Conservation (phyloP, 2,113 vertebrate genomes). For the Macrotis lagotis region DNA sequence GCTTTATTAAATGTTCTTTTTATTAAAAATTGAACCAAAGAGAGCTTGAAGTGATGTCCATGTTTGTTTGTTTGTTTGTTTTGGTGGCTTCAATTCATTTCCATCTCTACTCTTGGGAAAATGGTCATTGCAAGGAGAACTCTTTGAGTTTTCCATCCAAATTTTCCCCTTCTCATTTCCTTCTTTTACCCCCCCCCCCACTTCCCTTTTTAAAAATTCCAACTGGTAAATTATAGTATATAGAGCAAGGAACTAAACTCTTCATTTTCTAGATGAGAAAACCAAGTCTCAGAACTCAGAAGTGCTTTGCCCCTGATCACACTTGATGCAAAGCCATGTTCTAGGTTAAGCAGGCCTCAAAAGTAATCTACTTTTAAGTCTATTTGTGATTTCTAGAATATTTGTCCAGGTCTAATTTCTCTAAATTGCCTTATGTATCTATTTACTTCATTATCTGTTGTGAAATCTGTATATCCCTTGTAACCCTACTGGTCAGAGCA, state of each 20-base stretch:
- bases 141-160: not conserved
- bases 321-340: not conserved
- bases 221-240: not conserved
- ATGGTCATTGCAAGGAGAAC: not conserved
- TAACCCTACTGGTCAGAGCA: not conserved
- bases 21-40: conserved; percentile 36
- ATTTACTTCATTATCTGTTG: not conserved
- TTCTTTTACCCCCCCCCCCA: not conserved
- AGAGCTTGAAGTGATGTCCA: not conserved
- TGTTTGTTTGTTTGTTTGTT: not conserved
- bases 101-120: not conserved
- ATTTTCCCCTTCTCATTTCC: accelerated
- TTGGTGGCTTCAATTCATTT: not conserved
- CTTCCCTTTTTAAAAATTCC: not conserved
- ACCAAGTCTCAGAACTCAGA: not conserved
- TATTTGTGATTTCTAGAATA: not conserved
- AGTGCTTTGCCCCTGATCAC: not conserved
- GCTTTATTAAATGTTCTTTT: conserved; percentile 36
- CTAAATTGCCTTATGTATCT: not conserved
- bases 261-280: not conserved
- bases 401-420: not conserved
- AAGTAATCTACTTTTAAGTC: not conserved
- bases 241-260: not conserved
- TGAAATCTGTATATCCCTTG: not conserved
- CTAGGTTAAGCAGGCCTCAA: not conserved